phyloP scores from a whole-genome alignment of 2,797 vertebrate genomes.

The Bovichtus diacanthus region DNA sequence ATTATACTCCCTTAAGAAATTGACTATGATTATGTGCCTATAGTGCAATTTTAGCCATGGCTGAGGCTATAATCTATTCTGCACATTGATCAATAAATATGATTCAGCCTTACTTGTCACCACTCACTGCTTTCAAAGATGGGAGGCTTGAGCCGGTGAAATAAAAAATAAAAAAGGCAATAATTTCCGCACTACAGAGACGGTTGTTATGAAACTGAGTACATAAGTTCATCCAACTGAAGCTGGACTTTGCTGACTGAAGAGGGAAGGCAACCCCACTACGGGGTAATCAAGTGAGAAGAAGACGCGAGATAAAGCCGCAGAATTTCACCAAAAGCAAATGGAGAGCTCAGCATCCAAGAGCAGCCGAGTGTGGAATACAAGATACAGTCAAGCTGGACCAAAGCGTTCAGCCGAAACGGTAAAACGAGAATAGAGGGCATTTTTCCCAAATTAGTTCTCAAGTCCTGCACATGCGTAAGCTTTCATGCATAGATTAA shows the following conservation, averaged over 20 bases:
- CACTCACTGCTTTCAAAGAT: constrained; percentile 12
- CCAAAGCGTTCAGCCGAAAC: neutral
- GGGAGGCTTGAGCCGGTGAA: constrained; percentile 5
- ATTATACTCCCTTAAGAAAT: neutral
- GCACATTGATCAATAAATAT: constrained; percentile 40
- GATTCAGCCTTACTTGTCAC: constrained; percentile 16
- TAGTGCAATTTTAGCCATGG: constrained; percentile 8
- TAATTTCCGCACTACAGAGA: neutral
- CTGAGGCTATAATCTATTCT: constrained; percentile 24
- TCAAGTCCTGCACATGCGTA: constrained; percentile 26
- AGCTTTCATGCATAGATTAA: constrained; percentile 27
- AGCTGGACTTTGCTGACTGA: constrained; percentile 39
- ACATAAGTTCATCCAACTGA: constrained; percentile 39
- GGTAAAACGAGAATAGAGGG: constrained; percentile 10
- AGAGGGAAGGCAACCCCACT: constrained; percentile 17
- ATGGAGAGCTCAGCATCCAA: constrained; percentile 50
- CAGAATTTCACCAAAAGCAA: constrained; percentile 43
- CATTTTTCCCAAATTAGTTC: constrained; percentile 23
- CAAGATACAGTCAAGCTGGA: constrained; percentile 30
- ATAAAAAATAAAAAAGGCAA: constrained; percentile 17
- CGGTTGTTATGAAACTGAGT: constrained; percentile 22
- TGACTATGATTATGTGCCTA: constrained; percentile 29
- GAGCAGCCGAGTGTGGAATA: constrained; percentile 32
- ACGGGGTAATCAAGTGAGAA: constrained; percentile 40
- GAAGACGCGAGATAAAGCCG: constrained; percentile 43